Conservation (phyloP, 2,888 invertebrate genomes). For the Drosophila diplacantha region DNA sequence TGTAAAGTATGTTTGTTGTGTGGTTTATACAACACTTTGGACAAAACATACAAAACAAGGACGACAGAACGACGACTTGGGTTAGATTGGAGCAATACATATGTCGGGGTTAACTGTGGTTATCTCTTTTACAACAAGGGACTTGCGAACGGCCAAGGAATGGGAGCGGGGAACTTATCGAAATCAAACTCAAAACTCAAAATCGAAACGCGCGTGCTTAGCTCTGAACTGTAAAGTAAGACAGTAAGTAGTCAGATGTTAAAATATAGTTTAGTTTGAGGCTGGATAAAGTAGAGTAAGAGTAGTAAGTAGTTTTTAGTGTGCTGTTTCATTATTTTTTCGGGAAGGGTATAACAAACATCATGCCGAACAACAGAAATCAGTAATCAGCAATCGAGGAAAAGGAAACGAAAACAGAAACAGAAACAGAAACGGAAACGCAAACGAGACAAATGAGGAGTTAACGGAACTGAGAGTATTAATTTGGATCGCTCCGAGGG, state of each 20-base stretch:
- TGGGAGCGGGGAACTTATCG: constrained; percentile 24
- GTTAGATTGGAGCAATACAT: constrained; percentile 27
- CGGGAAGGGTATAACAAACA: constrained; percentile 24
- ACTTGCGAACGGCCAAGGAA: constrained; percentile 25
- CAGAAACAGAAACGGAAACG: constrained; percentile 3
- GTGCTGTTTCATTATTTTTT: constrained; percentile 13
- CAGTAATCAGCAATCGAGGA: constrained; percentile 25
- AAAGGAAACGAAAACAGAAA: constrained; percentile 10
- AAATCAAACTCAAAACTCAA: constrained; percentile 21
- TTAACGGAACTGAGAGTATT: constrained; percentile 35
- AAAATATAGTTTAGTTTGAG: constrained; percentile 20
- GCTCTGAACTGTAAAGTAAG: constrained; percentile 35
- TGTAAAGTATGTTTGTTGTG: constrained; percentile 18
- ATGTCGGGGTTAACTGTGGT: constrained; percentile 29
- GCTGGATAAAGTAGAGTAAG: constrained; percentile 13
- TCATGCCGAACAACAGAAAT: constrained; percentile 36
- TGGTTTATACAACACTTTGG: constrained; percentile 36
- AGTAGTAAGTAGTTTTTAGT: constrained; percentile 26
- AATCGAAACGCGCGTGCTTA: constrained; percentile 47
- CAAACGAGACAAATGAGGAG: constrained; percentile 37
- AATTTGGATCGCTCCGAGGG: constrained; percentile 27
- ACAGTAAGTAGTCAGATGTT: constrained; percentile 16
- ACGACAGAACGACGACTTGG: constrained; percentile 11
- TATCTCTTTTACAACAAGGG: constrained; percentile 20
- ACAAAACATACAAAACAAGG: constrained; percentile 33